phyloP scores from a whole-genome alignment of 2,888 invertebrate species.

The Drosophila leonis region DNA sequence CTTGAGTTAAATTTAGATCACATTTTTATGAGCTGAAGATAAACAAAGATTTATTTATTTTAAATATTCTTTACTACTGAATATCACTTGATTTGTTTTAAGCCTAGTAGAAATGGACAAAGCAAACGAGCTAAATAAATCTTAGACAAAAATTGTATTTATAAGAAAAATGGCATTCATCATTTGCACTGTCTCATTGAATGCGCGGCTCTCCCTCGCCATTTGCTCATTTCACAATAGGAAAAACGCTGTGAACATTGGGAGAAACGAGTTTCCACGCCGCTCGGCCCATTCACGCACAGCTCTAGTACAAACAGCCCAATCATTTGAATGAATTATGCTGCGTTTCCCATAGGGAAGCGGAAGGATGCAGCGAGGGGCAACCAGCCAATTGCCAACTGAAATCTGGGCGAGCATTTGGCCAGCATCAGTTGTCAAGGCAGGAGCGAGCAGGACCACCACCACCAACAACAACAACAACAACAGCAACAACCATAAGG shows the following conservation, averaged over 20 bases:
- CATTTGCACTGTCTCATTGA: constrained; percentile 10
- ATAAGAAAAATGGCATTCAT: constrained; percentile 26
- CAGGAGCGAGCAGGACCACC: constrained; percentile 38
- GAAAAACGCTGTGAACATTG: constrained; percentile 59
- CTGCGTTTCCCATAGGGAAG: constrained; percentile 51
- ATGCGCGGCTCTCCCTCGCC: constrained; percentile 11
- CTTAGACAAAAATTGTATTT: background rate
- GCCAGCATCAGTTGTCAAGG: constrained; percentile 31
- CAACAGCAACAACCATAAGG: background rate
- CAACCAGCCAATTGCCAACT: constrained; percentile 29
- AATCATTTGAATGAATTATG: constrained; percentile 80
- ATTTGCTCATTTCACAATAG: constrained; percentile 18
- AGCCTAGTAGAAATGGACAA: background rate
- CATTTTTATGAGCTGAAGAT: too few relatives aligned
- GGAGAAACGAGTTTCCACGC: constrained; percentile 71
- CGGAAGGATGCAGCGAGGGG: constrained; percentile 47
- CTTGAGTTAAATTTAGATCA: background rate
- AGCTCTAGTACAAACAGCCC: constrained; percentile 70
- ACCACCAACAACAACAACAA: constrained; percentile 14
- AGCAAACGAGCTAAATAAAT: too few relatives aligned
- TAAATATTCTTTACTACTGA: background rate
- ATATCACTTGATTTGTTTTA: background rate
- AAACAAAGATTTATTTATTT: background rate
- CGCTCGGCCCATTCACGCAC: constrained; percentile 4
- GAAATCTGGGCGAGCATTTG: constrained; percentile 33